Conservation (phyloP, 2,888 invertebrate genomes). For the Hemicrepidius hirtus region DNA sequence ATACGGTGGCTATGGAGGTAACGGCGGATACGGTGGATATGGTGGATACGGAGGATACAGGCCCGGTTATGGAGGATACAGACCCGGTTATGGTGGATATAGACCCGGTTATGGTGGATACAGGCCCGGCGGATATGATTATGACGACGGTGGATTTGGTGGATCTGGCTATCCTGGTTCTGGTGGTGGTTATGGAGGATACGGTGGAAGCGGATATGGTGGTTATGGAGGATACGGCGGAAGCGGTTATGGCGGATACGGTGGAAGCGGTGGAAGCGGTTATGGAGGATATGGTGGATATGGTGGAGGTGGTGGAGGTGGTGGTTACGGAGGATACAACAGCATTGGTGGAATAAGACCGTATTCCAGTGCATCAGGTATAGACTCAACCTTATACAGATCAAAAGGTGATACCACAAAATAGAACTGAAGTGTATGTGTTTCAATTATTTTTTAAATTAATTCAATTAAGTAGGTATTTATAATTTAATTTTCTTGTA, state of each 20-base stretch:
- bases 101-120: conserved; percentile 31
- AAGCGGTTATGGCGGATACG: conserved; percentile 21
- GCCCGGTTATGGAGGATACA: conserved; percentile 42
- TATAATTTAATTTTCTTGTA: too few species aligned
- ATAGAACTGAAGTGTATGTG: not conserved
- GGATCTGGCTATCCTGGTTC: conserved; percentile 29
- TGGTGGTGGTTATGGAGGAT: not conserved
- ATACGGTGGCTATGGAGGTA: conserved; percentile 40
- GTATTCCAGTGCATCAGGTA: too few species aligned
- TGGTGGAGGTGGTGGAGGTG: not conserved
- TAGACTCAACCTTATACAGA: not conserved
- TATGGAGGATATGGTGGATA: conserved; percentile 5
- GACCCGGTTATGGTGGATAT: conserved; percentile 44
- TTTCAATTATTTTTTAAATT: not conserved
- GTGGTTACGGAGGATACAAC: not conserved
- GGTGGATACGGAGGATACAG: conserved; percentile 44
- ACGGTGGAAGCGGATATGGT: conserved; percentile 1
- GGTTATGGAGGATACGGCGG: not conserved
- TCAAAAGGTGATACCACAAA: not conserved
- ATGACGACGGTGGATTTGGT: conserved; percentile 42
- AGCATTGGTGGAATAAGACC: too few species aligned
- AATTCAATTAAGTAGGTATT: not conserved
- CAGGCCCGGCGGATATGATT: conserved; percentile 38
- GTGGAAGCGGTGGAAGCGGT: not conserved
- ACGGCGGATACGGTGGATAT: conserved; percentile 43